These are phyloP conservation scores for Phaonia tiefii DNA, from an alignment of 2,888 invertebrate genomes.

Conservation along the genomic window DNA sequence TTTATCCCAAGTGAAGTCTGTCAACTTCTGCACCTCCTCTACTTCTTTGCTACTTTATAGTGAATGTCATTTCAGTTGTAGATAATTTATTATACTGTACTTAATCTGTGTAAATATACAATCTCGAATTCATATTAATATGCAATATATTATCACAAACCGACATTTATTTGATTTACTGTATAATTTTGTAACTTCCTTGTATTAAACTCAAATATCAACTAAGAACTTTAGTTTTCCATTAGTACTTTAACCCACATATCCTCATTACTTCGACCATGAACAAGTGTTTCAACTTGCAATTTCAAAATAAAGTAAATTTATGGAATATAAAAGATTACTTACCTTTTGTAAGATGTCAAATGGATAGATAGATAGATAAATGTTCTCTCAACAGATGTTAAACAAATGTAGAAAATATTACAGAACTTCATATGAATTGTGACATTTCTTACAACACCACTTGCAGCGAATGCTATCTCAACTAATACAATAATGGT, in stretches of 20 bases:
- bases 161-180: no score
- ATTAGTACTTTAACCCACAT: slow-evolving; percentile 12
- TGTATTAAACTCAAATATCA: slow-evolving; percentile 21
- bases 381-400: background rate
- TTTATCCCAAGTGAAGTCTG: no score
- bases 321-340: slow-evolving; percentile 30
- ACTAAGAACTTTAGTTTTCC: background rate
- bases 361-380: background rate
- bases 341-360: slow-evolving; percentile 30
- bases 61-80: no score
- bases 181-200: no score
- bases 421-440: slow-evolving; percentile 4
- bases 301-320: background rate
- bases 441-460: background rate
- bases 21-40: no score
- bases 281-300: background rate
- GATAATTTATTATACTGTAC: no score
- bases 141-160: no score
- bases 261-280: background rate
- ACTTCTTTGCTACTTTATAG: no score
- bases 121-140: no score
- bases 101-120: no score
- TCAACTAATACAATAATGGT: slow-evolving; percentile 22
- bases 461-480: background rate
- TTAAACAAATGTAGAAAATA: slow-evolving; percentile 12